Evolutionary conservation across 2,888 invertebrate genomes (phyloP).

Genomic region (Meliscaeva auricollis): DNA sequence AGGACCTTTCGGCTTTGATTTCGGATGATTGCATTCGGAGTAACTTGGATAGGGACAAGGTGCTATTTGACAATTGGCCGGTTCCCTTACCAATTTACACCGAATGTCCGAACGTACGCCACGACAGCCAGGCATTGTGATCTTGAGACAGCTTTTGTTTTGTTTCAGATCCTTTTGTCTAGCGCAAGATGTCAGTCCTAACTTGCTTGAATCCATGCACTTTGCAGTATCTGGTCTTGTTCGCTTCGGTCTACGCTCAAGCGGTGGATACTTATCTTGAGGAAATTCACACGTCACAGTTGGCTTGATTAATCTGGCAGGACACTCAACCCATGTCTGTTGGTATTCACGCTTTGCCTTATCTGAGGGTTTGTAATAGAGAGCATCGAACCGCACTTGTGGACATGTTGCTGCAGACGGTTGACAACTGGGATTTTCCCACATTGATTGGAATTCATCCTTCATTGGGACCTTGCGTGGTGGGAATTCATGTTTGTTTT

Average conservation of each 20-base stretch:
- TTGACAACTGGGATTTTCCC: conserved; percentile 75
- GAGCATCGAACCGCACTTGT: conserved; percentile 79
- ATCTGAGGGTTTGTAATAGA: conserved; percentile 80
- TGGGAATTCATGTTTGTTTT: conserved; percentile 50
- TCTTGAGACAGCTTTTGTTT: conserved; percentile 70
- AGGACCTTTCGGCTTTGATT: conserved; percentile 47
- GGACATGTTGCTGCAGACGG: conserved; percentile 74
- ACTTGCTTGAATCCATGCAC: not conserved
- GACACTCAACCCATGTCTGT: conserved; percentile 82
- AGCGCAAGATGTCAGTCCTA: conserved; percentile 10
- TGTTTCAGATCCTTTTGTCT: conserved; percentile 16
- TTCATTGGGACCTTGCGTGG: conserved; percentile 31
- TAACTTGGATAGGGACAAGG: conserved; percentile 76
- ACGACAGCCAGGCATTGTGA: conserved; percentile 65
- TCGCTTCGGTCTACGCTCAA: conserved; percentile 11
- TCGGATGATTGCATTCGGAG: conserved; percentile 75
- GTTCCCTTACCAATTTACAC: conserved; percentile 14
- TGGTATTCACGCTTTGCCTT: conserved; percentile 80
- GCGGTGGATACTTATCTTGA: conserved; percentile 37
- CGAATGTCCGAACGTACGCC: conserved; percentile 29
- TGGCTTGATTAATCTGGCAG: conserved; percentile 77
- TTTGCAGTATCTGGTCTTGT: conserved; percentile 28
- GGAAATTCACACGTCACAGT: conserved; percentile 77
- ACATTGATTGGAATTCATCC: conserved; percentile 55
- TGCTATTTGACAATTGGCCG: conserved; percentile 32